Base-by-base conservation (phyloP, 1,140 invertebrate species). In the Cylas formicarius region DNA sequence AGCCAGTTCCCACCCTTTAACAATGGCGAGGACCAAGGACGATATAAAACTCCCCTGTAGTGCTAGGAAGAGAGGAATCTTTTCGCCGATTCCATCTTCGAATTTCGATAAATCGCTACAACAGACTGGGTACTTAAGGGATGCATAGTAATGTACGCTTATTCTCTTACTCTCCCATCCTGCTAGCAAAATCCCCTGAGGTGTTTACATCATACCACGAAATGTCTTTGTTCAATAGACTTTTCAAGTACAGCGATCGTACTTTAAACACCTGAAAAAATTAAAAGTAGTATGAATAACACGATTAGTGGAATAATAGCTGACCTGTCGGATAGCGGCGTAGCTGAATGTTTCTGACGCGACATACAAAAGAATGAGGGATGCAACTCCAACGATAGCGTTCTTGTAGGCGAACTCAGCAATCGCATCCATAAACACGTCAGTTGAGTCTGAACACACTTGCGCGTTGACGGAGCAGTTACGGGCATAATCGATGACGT, bases 61-160 rank as follows among this genome's bases (percentile, higher is more conserved):
- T 57, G 86, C 84, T 0, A 86, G 68, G 48, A 94, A 84, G 50
- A 90, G 82, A 0, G 82, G 81, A 2, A 95, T 70, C 63, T 96
- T 96, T 68, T 97, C 91, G 0, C 88, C 90, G n/a, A 95, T 89
- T 8, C 92, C 93, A 41, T 82, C 90, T 53, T 91, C 85, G 52
- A 94, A 80, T 62, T 91, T 90, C 50, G 88, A 81, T 27, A 96
- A 67, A 66, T 96, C 90, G 63, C 91, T 80, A 50, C 10, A 63
- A 52, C 53, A 58, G 29, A 48, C 14, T 18, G 54, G 57, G 34
- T n/a, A n/a, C n/a, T n/a, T n/a, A 39, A 19, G 10, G 8, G 20
- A 31, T 2, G 28, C 4, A 2, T 3, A 17, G 3, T n/a, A n/a
- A n/a, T n/a, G n/a, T n/a, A n/a, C n/a, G n/a, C n/a, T n/a, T n/a